These are phyloP conservation scores for Lasioglossum zephyrum DNA, from an alignment of 2,888 invertebrate species.

Conservation along the genomic window DNA sequence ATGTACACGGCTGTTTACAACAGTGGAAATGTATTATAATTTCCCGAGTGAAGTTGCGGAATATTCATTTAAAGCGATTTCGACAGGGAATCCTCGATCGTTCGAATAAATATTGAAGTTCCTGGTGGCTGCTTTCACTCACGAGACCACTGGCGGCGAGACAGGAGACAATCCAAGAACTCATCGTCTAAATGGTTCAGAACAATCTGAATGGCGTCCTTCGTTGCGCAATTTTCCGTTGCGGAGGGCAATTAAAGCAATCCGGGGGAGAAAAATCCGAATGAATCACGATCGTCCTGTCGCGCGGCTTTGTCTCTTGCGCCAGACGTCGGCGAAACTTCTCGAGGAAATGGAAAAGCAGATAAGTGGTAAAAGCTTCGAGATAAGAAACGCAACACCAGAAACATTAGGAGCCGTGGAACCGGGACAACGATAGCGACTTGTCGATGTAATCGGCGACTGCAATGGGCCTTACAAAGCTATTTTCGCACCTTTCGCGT, in stretches of 20 bases:
- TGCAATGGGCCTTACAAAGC: background rate
- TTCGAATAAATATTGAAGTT: background rate
- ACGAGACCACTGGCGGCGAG: background rate
- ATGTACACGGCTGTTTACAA: background rate
- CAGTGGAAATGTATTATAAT: background rate
- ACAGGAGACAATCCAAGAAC: background rate
- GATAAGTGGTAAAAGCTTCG: background rate
- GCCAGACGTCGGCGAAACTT: background rate
- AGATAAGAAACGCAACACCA: background rate
- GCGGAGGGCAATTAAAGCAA: conserved; percentile 42
- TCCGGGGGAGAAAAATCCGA: background rate
- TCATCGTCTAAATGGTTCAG: conserved; percentile 12
- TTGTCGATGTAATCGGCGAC: background rate
- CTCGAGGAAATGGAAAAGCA: conserved; percentile 7
- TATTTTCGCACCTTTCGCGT: background rate
- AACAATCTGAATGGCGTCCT: conserved; percentile 9
- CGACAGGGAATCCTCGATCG: background rate
- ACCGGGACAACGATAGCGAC: background rate
- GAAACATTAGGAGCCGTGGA: background rate
- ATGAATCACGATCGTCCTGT: conserved; percentile 17
- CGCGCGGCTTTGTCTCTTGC: background rate
- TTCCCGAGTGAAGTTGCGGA: background rate
- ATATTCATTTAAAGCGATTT: background rate
- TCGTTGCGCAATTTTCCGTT: conserved; percentile 34
- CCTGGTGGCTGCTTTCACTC: background rate